These are phyloP conservation scores for Dolomedes plantarius DNA, from an alignment of 2,888 invertebrate genomes.

Conservation along the genomic window DNA sequence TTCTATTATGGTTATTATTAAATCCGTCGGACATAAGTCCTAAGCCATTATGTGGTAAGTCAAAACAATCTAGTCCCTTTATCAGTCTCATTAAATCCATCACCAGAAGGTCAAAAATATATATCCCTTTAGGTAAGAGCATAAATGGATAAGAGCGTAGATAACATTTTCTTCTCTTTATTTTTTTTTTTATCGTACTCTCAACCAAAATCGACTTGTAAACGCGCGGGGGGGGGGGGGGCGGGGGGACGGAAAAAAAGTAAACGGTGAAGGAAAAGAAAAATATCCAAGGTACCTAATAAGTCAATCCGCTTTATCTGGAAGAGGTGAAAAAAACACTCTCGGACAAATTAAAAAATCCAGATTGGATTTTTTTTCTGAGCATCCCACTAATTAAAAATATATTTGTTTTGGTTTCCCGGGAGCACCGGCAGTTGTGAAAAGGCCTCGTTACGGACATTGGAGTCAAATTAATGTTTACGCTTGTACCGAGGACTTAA, in stretches of 20 bases:
- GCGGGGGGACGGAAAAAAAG: neutral
- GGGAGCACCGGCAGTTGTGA: neutral
- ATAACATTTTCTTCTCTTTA: neutral
- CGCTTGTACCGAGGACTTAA: neutral
- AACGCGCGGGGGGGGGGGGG: neutral
- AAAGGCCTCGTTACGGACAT: neutral
- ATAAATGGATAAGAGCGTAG: neutral
- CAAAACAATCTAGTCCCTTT: no score
- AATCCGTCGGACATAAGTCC: no score
- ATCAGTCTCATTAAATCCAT: slow-evolving; percentile 1
- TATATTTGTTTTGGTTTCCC: slow-evolving; percentile 34
- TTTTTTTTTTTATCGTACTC: neutral
- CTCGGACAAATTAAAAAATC: neutral
- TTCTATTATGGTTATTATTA: no score
- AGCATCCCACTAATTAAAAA: slow-evolving; percentile 40
- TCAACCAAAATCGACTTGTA: neutral
- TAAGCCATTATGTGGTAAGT: no score
- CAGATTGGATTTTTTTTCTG: neutral
- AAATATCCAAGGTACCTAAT: neutral
- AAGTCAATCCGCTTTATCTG: slow-evolving; percentile 3
- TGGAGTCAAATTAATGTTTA: neutral
- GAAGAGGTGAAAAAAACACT: neutral
- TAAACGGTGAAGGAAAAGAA: neutral
- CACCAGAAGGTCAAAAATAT: neutral
- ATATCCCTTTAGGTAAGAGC: neutral